phyloP scores from a whole-genome alignment of 2,797 vertebrate genomes.

The Myiotriccus ornatus region DNA sequence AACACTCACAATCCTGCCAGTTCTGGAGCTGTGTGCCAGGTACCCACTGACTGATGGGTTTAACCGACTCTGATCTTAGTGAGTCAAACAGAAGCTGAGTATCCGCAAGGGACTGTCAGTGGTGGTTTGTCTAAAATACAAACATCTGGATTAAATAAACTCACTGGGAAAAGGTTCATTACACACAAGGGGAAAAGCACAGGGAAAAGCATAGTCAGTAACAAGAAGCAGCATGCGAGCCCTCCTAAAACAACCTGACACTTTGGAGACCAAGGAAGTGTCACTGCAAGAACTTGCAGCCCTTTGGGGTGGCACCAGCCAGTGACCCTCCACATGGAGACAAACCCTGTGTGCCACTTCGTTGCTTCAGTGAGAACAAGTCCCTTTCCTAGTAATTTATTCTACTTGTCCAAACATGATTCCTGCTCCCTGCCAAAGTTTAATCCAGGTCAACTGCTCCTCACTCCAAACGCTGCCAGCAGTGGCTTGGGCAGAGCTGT shows the following conservation, averaged over 20 bases:
- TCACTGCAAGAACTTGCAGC: accelerated
- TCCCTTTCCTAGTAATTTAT: not conserved
- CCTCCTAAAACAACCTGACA: no score
- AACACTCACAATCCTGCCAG: not conserved
- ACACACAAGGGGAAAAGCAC: not conserved
- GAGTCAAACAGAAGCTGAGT: not conserved
- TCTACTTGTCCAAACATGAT: not conserved
- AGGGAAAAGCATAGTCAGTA: accelerated
- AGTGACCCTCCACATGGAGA: not conserved
- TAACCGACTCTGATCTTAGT: not conserved
- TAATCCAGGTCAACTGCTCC: not conserved
- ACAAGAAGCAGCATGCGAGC: not conserved
- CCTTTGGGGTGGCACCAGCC: not conserved
- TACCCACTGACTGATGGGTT: not conserved
- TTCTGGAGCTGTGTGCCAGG: not conserved
- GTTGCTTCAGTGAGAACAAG: not conserved
- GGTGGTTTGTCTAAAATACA: not conserved
- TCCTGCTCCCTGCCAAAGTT: not conserved
- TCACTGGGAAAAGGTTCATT: not conserved
- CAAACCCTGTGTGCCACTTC: not conserved
- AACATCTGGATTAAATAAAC: slow-evolving; percentile 20
- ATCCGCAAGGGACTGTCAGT: not conserved
- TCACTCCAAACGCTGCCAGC: accelerated
- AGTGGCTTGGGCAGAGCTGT: accelerated
- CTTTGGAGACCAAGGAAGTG: not conserved